Base-by-base conservation (phyloP, 2,888 invertebrate species). In the Allygus modestus region DNA sequence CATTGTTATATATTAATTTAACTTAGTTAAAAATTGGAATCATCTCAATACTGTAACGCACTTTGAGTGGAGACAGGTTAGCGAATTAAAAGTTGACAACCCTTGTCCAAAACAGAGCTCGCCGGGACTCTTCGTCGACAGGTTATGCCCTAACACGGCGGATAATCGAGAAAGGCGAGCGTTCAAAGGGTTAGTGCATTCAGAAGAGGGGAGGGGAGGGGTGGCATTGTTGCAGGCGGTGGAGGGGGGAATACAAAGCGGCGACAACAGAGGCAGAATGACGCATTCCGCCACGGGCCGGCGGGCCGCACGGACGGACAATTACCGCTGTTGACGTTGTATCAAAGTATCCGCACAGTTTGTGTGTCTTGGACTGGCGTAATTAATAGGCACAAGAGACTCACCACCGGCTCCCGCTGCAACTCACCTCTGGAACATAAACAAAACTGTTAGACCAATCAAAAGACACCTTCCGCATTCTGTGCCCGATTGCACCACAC, bases 371-470 rank as follows among this genome's bases (percentile, higher is more conserved):
- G 28, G 46, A 17, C 23, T 51, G 12, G 73, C n/a, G 77, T 77
- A 77, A 77, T 77, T 75, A 75, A 75, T 33, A 26, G 20, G 26
- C 69, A 75, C 77, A 46, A 73, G 71, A 5, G 26, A 73, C 73
- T 73, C 41, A 37, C 37, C 73, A 15, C 15, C 41, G 9, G 23
- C 73, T 11, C 73, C 0, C 41, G 2, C 41, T 1, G 20, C 75
- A 20, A 51, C 79, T 79, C 58, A 79, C 79, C 79, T 79, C 79
- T 79, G 79, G 1, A 79, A 79, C 79, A 79, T 51, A 79, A 79
- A 79, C 79, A 79, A 79, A 28, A 79, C 54, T 51, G 28, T 28
- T 46, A 46, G 51, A 58, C 46, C 79, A 79, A 79, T 79, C 79
- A 79, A 79, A 79, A 79, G 79, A 79, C 79, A 79, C 58, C 79